Evolutionary conservation across 2,113 vertebrate genomes (phyloP), one percentile per base, ranked within the genome.

Genomic region (Apaloderma vittatum): DNA sequence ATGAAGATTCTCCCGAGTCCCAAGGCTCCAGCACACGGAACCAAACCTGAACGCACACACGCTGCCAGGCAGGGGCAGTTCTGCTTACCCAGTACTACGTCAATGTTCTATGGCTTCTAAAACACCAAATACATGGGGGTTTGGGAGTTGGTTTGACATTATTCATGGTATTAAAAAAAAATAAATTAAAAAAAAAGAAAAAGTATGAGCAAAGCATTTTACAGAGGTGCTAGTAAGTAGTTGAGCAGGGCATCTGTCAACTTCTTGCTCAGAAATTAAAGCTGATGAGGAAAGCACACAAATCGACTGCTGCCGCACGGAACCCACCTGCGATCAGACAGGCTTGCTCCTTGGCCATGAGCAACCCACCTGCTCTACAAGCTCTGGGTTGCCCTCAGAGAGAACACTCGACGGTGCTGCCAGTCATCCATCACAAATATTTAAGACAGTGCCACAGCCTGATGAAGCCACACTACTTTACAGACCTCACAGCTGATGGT

Each of bases 241-340:
- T 23, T 36, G 21, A 43, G 59, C 13, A 34, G 18, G 3, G 9
- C 10, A 10, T 72, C 49, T 71, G 11, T 58, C 37, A 84, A 15
- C 21, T 49, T 43, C 23, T 65, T 34, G 15, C 19, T 86, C 43
- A 46, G 37, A 79, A 71, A 59, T 5, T 8, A 1, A 48, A 55
- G 37, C 2, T 36, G 40, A 30, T 65, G 20, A 65, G 18, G 36
- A 37, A 3, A 5, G 14, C 17, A 15, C 16, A 8, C 17, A 7
- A 23, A 40, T 1, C 24, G 62, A 16, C 7, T 8, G 20, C 13
- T 34, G 34, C 40, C 32, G 40, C 49, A 15, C 2, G 32, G 65
- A 30, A 12, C 40, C 36, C 16, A 9, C 46, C 52, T 20, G 24
- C 0, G 0, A 59, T 15, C 45, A 23, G 46, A 34, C 0, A 0